These are phyloP conservation scores for Hemicrepidius hirtus DNA, from an alignment of 2,888 invertebrate species.

Conservation along the genomic window DNA sequence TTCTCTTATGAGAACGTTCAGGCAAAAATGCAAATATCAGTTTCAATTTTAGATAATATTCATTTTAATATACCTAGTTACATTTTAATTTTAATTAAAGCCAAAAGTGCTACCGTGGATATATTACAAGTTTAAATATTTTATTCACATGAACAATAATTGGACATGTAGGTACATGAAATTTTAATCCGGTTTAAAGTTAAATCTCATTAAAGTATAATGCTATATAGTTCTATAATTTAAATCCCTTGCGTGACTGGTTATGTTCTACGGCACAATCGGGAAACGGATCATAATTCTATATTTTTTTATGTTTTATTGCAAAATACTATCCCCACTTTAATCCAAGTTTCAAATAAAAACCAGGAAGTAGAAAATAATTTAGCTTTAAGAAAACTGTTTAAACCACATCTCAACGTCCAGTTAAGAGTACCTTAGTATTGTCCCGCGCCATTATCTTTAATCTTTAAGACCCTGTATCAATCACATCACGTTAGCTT, in stretches of 20 bases:
- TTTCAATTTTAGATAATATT: not conserved
- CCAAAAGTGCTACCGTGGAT: not conserved
- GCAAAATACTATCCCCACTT: no score
- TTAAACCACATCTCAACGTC: not conserved
- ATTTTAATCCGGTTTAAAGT: constrained; percentile 30
- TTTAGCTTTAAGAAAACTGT: no score
- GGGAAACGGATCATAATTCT: no score
- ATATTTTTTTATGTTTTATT: no score
- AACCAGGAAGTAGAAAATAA: no score
- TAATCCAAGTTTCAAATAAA: no score
- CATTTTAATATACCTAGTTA: constrained; percentile 10
- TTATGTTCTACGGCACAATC: not conserved
- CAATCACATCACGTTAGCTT: constrained; percentile 66
- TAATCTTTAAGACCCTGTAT: constrained; percentile 66
- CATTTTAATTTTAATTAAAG: not conserved
- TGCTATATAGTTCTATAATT: constrained; percentile 25
- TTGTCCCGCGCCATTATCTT: constrained; percentile 57
- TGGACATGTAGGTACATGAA: constrained; percentile 26
- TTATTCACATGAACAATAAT: constrained; percentile 21
- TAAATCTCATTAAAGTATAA: constrained; percentile 30
- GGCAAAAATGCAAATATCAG: constrained; percentile 15
- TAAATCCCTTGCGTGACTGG: constrained; percentile 22
- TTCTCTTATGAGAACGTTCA: constrained; percentile 4
- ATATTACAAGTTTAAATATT: constrained; percentile 21
- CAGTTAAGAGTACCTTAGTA: constrained; percentile 1